phyloP scores from a whole-genome alignment of 2,888 invertebrate genomes.

The Hydraecia micacea region DNA sequence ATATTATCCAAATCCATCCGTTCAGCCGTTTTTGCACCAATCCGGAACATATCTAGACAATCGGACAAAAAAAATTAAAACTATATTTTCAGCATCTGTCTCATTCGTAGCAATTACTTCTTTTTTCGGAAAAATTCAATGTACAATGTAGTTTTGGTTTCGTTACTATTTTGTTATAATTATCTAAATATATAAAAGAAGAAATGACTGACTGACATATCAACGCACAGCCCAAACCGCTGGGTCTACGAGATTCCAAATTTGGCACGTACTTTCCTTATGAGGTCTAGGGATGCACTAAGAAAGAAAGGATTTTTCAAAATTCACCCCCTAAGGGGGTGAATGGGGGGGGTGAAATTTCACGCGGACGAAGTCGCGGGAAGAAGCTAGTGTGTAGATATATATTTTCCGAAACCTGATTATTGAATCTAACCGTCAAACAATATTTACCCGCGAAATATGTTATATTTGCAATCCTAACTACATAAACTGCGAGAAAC shows the following conservation, averaged over 20 bases:
- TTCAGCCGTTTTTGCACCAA: background rate
- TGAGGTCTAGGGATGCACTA: no score
- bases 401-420: background rate
- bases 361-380: no score
- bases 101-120: background rate
- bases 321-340: no score
- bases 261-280: no score
- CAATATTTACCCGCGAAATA: constrained; percentile 13
- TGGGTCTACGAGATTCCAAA: no score
- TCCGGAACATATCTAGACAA: background rate
- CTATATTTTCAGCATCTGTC: background rate
- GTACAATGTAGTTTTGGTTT: background rate
- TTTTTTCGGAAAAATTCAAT: background rate
- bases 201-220: no score
- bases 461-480: constrained; percentile 15
- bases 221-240: no score
- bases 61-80: background rate
- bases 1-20: background rate
- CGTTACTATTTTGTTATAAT: background rate
- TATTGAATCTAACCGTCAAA: constrained; percentile 3
- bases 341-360: no score
- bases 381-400: no score
- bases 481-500: constrained; percentile 34
- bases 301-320: no score
- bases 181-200: no score